phyloP scores from a whole-genome alignment of 2,797 vertebrate genomes.

The Falco rusticolus region DNA sequence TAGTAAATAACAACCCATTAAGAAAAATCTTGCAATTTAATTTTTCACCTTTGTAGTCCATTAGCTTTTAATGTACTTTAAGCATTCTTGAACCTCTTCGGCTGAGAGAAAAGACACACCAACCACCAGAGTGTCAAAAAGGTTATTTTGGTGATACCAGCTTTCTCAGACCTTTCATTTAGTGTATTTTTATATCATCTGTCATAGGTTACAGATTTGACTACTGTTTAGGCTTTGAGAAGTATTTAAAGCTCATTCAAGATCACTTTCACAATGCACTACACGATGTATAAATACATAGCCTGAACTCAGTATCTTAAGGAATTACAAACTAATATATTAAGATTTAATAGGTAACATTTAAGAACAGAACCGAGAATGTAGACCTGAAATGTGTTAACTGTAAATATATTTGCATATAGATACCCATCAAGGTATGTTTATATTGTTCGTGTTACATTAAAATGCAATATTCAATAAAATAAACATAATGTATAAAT shows the following conservation, averaged over 20 bases:
- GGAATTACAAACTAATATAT: background rate
- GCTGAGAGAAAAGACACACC: background rate
- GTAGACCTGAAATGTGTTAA: background rate
- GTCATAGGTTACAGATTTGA: background rate
- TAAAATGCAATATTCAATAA: background rate
- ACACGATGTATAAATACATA: background rate
- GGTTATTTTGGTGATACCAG: background rate
- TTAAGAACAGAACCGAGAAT: background rate
- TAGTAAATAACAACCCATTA: background rate
- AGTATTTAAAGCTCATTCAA: background rate
- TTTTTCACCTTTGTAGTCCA: slow-evolving; percentile 21
- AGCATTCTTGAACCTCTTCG: background rate
- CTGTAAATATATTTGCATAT: background rate
- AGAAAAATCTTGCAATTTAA: background rate
- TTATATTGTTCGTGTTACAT: background rate
- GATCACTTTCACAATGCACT: background rate
- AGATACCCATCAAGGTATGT: background rate
- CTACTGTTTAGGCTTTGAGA: background rate
- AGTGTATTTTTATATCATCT: background rate
- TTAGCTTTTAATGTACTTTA: slow-evolving; percentile 4
- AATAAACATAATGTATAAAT: background rate
- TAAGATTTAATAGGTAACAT: background rate
- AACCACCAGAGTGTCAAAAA: background rate
- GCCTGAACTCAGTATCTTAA: background rate
- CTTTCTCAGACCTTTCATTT: background rate